These are phyloP conservation scores for Myopa tessellatipennis DNA, from an alignment of 2,888 invertebrate species.

Conservation along the genomic window DNA sequence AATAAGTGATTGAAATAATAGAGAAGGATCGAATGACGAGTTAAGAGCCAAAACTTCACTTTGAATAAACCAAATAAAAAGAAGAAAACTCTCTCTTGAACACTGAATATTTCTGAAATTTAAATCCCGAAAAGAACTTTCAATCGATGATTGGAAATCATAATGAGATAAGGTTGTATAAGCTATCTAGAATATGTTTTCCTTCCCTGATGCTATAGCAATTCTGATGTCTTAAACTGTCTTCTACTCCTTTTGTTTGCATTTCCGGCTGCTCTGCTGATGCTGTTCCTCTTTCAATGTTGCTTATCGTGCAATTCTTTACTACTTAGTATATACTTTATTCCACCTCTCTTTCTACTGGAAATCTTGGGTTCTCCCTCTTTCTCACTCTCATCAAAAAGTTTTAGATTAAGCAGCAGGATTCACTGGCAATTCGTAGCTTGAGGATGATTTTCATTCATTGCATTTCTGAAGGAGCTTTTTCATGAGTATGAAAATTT, in stretches of 20 bases:
- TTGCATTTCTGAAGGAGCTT: background rate
- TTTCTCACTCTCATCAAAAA: background rate
- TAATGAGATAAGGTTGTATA: too few species aligned
- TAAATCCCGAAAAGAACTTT: too few species aligned
- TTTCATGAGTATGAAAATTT: background rate
- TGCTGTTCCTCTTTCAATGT: background rate
- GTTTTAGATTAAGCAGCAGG: background rate
- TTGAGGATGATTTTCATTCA: background rate
- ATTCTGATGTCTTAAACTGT: background rate
- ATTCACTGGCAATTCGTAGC: background rate
- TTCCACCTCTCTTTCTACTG: background rate
- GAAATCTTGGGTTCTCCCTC: too few species aligned
- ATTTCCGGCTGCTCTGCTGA: background rate
- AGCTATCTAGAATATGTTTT: too few species aligned
- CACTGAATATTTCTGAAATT: too few species aligned
- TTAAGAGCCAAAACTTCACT: too few species aligned
- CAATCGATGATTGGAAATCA: too few species aligned
- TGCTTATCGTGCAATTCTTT: slow-evolving; percentile 3
- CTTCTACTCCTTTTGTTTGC: background rate
- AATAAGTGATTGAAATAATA: too few species aligned
- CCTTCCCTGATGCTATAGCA: too few species aligned
- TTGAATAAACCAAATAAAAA: too few species aligned
- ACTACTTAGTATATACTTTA: background rate
- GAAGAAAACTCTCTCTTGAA: too few species aligned
- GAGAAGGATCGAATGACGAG: too few species aligned